A percentile compares a stretch with the other conserved stretches of the same genome.
These are phyloP conservation scores for Meloidogyne floridensis DNA, from an alignment of 1,140 invertebrate species.

Conservation along the genomic window DNA sequence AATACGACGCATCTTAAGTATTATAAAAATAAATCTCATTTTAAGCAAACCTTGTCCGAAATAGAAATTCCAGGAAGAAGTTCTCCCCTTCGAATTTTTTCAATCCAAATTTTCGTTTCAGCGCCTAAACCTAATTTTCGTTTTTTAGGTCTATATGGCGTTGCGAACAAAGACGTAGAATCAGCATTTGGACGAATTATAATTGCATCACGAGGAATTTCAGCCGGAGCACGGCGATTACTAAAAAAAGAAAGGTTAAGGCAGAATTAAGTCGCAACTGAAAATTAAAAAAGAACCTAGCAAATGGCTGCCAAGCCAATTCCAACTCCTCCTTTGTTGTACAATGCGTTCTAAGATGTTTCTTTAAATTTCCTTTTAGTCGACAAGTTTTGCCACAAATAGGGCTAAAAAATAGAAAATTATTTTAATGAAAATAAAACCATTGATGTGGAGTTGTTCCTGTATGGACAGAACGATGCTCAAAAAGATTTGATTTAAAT, in stretches of 20 bases:
- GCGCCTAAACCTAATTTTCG: conserved; percentile 61
- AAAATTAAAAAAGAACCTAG: conserved; percentile 47
- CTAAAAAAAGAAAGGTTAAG: conserved; percentile 33
- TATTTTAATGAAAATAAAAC: background rate
- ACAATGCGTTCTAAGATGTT: conserved; percentile 63
- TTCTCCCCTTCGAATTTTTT: conserved; percentile 61
- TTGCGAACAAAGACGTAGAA: conserved; percentile 51
- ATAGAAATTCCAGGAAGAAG: conserved; percentile 51
- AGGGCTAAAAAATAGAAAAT: conserved; percentile 34
- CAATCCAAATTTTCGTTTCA: conserved; percentile 55
- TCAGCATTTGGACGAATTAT: conserved; percentile 59
- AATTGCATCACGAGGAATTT: conserved; percentile 64
- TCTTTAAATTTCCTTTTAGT: conserved; percentile 59
- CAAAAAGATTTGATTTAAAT: conserved; percentile 66
- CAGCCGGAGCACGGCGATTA: conserved; percentile 64
- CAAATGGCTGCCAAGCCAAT: conserved; percentile 63
- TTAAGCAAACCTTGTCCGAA: conserved; percentile 52
- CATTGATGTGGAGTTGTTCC: conserved; percentile 58
- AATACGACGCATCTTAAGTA: conserved; percentile 52
- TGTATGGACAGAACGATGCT: conserved; percentile 64
- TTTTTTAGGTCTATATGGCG: conserved; percentile 53
- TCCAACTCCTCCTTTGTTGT: conserved; percentile 63
- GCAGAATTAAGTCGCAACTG: background rate
- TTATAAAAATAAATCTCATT: conserved; percentile 20
- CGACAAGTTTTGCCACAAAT: conserved; percentile 62